Evolutionary conservation across 2,797 vertebrate genomes (phyloP).

Genomic region (Acestrorhynchus altus): DNA sequence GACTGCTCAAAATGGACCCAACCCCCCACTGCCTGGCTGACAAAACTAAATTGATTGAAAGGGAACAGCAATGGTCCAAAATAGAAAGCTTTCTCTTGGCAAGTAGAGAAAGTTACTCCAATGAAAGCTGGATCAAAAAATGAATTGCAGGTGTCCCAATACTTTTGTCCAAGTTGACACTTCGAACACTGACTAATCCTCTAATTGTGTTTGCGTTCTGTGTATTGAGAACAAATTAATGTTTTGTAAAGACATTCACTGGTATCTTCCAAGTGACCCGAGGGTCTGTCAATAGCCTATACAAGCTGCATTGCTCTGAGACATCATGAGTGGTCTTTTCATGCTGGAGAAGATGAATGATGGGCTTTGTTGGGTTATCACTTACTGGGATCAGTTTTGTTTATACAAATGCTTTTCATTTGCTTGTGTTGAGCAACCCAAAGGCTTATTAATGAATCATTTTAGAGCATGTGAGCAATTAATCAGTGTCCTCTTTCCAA

Average conservation of each 20-base stretch:
- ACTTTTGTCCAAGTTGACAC: no score
- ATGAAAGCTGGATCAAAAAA: no score
- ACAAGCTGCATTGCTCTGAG: background rate
- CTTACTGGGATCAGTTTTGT: background rate
- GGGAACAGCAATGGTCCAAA: no score
- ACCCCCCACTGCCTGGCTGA: no score
- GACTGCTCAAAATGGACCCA: no score
- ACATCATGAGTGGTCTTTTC: background rate
- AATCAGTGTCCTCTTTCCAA: background rate
- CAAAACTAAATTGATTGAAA: no score
- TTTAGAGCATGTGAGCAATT: background rate
- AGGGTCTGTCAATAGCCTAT: background rate
- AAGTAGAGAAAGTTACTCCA: no score
- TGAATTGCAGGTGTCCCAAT: no score
- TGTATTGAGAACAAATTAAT: background rate
- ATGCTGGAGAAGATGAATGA: conserved; percentile 1
- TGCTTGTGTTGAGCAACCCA: background rate
- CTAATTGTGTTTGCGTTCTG: background rate
- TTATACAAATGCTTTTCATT: conserved; percentile 19
- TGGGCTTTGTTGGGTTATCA: background rate
- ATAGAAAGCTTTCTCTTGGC: no score
- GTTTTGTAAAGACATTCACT: background rate
- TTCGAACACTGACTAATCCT: no score
- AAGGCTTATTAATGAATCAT: conserved; percentile 12
- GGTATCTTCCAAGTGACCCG: background rate